Evolutionary conservation across 2,113 vertebrate genomes (phyloP).

Genomic region (Lates calcarifer): DNA sequence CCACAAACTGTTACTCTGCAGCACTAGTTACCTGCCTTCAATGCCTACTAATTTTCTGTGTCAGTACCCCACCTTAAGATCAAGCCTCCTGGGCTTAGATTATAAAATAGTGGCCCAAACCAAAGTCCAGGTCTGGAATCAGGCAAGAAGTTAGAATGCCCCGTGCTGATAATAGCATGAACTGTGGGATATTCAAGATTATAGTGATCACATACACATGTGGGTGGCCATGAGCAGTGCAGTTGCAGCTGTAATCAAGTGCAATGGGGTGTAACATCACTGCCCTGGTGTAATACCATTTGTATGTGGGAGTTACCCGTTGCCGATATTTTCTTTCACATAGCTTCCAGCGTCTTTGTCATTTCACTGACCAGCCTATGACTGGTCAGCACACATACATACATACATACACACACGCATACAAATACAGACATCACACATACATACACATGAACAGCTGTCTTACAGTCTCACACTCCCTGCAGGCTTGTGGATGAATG

Average conservation of each 20-base stretch:
- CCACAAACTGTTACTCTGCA: slow-evolving; percentile 14
- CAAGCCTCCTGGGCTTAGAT: neutral
- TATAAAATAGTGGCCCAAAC: slow-evolving; percentile 29
- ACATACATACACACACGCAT: slow-evolving; percentile 1
- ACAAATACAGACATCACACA: slow-evolving; percentile 37
- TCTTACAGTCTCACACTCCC: slow-evolving; percentile 40
- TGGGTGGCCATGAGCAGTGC: slow-evolving; percentile 33
- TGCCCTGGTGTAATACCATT: slow-evolving; percentile 45
- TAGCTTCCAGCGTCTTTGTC: slow-evolving; percentile 20
- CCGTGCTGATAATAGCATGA: slow-evolving; percentile 33
- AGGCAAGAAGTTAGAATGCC: neutral
- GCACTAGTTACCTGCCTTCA: neutral
- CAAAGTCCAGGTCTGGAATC: slow-evolving; percentile 3
- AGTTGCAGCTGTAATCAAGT: slow-evolving; percentile 58
- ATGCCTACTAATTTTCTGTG: slow-evolving; percentile 23
- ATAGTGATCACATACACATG: slow-evolving; percentile 51
- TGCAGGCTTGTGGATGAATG: slow-evolving; percentile 45
- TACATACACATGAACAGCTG: slow-evolving; percentile 57
- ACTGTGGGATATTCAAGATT: slow-evolving; percentile 53
- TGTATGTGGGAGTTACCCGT: slow-evolving; percentile 53
- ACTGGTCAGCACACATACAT: slow-evolving; percentile 8
- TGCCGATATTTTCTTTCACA: slow-evolving; percentile 34
- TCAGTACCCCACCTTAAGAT: neutral
- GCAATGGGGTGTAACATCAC: slow-evolving; percentile 55
- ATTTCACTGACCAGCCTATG: slow-evolving; percentile 19